Evolutionary conservation across 2,888 invertebrate species (phyloP).

Genomic region (Tuta absoluta): DNA sequence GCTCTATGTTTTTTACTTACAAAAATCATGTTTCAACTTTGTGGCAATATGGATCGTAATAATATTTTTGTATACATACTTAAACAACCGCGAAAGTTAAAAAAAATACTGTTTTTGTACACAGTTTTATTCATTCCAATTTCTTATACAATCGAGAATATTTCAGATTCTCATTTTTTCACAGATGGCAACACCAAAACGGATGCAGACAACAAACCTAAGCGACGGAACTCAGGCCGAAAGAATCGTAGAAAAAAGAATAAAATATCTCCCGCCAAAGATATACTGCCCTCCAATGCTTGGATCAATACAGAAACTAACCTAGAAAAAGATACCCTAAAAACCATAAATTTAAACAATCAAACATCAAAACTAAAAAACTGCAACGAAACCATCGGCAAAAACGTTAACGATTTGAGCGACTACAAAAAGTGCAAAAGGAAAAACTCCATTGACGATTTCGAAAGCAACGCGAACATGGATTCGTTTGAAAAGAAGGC

Average conservation of each 20-base stretch:
- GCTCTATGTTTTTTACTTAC: no score
- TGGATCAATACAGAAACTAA: conserved; percentile 30
- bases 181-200: conserved; percentile 39
- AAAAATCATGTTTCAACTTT: no score
- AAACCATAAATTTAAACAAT: conserved; percentile 13
- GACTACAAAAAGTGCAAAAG: conserved; percentile 43
- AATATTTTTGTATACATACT: no score
- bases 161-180: conserved; percentile 34
- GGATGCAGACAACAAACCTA: conserved; percentile 57
- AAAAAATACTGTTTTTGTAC: no score
- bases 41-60: no score
- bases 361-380: conserved; percentile 40
- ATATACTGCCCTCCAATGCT: conserved; percentile 35
- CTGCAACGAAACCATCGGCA: conserved; percentile 57
- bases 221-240: conserved; percentile 61
- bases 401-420: conserved; percentile 66
- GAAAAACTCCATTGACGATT: conserved; percentile 35
- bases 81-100: no score
- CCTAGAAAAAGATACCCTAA: not conserved
- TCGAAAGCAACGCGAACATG: conserved; percentile 27
- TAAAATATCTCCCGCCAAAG: conserved; percentile 62
- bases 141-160: not conserved
- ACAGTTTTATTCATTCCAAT: no score
- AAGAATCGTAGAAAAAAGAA: conserved; percentile 66
- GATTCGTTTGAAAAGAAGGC: conserved; percentile 42